Conservation (phyloP, 1,140 invertebrate species). For the Brachionus rubens region DNA sequence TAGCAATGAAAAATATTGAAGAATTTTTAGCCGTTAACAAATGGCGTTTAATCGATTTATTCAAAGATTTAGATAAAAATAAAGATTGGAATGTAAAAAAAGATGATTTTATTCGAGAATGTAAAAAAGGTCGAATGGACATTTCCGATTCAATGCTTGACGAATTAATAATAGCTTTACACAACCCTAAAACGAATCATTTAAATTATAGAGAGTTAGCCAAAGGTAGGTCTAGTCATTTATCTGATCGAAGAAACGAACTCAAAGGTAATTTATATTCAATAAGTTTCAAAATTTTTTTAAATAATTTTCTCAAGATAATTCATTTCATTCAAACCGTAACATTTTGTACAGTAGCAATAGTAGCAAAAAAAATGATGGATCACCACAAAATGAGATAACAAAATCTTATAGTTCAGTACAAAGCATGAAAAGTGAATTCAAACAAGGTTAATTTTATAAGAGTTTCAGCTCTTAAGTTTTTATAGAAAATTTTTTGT, state of each 20-base stretch:
- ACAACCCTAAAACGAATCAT: not conserved
- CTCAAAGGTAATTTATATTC: not conserved
- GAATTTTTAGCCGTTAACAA: constrained; percentile 10
- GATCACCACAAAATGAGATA: not conserved
- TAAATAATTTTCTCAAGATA: no score
- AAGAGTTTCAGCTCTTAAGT: not conserved
- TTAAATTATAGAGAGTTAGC: constrained; percentile 23
- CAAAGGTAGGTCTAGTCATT: constrained; percentile 16
- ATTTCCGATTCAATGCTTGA: constrained; percentile 18
- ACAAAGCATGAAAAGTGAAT: not conserved
- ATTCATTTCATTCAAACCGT: no score
- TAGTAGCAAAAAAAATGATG: no score
- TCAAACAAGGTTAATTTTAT: not conserved
- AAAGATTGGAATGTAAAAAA: constrained; percentile 42
- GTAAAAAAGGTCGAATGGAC: constrained; percentile 19
- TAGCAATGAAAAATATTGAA: constrained; percentile 41
- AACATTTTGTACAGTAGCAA: no score
- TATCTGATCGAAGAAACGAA: constrained; percentile 6
- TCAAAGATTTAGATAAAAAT: constrained; percentile 42
- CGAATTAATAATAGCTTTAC: not conserved
- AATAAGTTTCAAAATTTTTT: not conserved
- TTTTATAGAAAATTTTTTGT: no score
- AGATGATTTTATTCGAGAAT: constrained; percentile 32
- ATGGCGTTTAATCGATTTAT: constrained; percentile 38
- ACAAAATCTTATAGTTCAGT: not conserved